phyloP scores from a whole-genome alignment of 2,113 vertebrate species.

The Mustelus asterias region DNA sequence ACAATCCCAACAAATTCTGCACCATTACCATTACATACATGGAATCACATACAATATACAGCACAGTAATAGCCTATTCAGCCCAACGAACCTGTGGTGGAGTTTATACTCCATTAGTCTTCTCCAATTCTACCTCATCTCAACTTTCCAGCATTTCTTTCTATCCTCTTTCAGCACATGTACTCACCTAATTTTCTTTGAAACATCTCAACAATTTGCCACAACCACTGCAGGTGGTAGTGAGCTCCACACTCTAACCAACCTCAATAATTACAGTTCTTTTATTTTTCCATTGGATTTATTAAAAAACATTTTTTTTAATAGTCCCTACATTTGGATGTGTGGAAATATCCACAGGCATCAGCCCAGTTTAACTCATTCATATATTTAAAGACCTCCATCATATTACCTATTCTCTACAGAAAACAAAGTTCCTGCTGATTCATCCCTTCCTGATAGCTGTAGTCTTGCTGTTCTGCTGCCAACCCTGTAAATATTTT shows the following conservation, averaged over 20 bases:
- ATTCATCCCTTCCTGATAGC: too few relatives aligned
- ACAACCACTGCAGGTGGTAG: neutral
- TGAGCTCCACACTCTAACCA: neutral
- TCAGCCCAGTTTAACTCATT: neutral
- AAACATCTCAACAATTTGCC: neutral
- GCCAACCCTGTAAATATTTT: too few relatives aligned
- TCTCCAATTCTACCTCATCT: neutral
- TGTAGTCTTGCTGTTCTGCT: too few relatives aligned
- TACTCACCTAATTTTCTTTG: too few relatives aligned
- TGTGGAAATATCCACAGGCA: neutral
- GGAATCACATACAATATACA: too few relatives aligned
- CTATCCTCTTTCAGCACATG: neutral
- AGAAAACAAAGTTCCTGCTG: too few relatives aligned
- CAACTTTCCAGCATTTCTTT: neutral
- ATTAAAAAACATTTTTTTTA: neutral
- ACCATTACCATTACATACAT: too few relatives aligned
- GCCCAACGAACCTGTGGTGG: too few relatives aligned
- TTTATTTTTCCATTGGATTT: neutral
- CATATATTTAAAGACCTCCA: neutral
- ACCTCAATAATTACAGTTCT: neutral
- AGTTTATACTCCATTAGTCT: neutral
- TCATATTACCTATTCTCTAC: neutral
- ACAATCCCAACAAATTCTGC: too few relatives aligned
- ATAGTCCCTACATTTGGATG: neutral
- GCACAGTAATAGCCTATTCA: too few relatives aligned